phyloP scores from a whole-genome alignment of 2,797 vertebrate genomes.

The Fistularia commersonii region DNA sequence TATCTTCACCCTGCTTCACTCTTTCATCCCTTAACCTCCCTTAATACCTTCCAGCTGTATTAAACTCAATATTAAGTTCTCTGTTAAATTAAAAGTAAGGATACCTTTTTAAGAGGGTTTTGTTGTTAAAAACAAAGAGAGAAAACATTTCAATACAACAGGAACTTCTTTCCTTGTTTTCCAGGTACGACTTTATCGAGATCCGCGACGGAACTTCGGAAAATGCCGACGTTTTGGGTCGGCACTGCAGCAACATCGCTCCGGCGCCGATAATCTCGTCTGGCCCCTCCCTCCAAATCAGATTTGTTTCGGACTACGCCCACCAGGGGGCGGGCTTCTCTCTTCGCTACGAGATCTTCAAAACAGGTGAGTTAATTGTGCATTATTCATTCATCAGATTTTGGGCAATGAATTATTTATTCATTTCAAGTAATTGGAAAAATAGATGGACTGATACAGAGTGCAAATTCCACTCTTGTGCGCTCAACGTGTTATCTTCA shows the following conservation, averaged over 20 bases:
- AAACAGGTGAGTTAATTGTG: conserved; percentile 82
- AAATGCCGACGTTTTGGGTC: conserved; percentile 86
- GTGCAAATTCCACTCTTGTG: no score
- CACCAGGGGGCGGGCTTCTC: conserved; percentile 97
- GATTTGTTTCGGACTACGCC: conserved; percentile 94
- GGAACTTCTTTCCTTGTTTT: not conserved
- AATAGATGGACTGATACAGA: no score
- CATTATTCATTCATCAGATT: no score
- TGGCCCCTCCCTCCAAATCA: conserved; percentile 86
- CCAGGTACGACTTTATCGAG: conserved; percentile 95
- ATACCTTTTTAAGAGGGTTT: no score
- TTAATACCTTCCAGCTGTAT: conserved; percentile 18
- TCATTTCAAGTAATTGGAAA: not conserved
- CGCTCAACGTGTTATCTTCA: no score
- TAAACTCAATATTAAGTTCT: not conserved
- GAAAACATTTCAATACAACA: not conserved
- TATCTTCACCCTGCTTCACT: conserved; percentile 4
- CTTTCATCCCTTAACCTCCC: conserved; percentile 11
- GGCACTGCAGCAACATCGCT: conserved; percentile 98
- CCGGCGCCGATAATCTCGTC: conserved; percentile 94
- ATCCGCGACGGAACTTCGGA: conserved; percentile 91
- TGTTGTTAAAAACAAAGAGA: no score
- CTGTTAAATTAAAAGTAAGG: no score
- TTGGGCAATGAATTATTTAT: no score
- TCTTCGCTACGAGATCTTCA: conserved; percentile 97